Conservation (phyloP, 2,888 invertebrate species). For the Hemaris fuciformis region DNA sequence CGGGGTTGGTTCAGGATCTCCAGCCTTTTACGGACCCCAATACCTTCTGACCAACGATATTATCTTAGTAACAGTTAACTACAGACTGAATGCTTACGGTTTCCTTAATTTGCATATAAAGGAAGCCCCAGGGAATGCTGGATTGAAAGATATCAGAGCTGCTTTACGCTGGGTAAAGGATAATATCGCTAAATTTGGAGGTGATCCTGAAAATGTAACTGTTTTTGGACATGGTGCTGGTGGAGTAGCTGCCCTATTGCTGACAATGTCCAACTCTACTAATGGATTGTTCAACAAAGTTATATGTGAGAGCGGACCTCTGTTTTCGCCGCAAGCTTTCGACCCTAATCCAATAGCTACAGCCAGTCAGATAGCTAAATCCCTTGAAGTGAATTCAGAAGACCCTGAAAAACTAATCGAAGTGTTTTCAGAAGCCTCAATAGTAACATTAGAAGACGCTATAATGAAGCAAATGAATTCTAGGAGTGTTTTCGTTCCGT, state of each 20-base stretch:
- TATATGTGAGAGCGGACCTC: constrained; percentile 66
- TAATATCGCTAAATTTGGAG: constrained; percentile 64
- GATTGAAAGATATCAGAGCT: constrained; percentile 70
- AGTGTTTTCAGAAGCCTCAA: constrained; percentile 51
- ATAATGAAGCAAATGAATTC: constrained; percentile 70
- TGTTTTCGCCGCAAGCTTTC: constrained; percentile 63
- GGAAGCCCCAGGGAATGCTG: constrained; percentile 75
- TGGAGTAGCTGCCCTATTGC: constrained; percentile 63
- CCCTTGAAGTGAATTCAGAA: constrained; percentile 52
- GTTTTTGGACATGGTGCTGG: constrained; percentile 75
- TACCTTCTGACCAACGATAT: constrained; percentile 67
- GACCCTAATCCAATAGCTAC: constrained; percentile 55
- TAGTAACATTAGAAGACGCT: constrained; percentile 60
- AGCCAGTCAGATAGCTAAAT: constrained; percentile 66
- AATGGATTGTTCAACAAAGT: constrained; percentile 66
- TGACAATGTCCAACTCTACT: constrained; percentile 64
- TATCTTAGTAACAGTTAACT: constrained; percentile 74
- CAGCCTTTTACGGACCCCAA: constrained; percentile 69
- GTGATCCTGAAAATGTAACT: constrained; percentile 69
- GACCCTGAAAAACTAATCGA: constrained; percentile 53
- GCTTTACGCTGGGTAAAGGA: constrained; percentile 70
- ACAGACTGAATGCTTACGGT: constrained; percentile 72
- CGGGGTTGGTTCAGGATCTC: constrained; percentile 66
- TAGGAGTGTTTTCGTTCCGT: constrained; percentile 66
- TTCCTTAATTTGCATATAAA: constrained; percentile 65